Base-by-base conservation (phyloP, 1,140 invertebrate genomes). In the Coptotermes formosanus region DNA sequence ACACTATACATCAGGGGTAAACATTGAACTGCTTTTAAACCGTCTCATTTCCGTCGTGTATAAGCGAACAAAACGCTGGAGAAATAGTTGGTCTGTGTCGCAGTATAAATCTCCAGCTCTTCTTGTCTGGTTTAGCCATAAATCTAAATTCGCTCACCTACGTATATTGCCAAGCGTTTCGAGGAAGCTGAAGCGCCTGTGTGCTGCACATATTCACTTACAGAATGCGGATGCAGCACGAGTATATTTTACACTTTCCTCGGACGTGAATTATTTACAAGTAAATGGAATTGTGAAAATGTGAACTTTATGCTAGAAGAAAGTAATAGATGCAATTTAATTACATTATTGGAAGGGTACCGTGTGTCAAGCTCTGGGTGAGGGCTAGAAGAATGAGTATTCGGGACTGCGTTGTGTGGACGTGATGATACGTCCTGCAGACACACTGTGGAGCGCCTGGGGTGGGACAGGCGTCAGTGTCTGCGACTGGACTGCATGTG, bases 41-140 rank as follows among this genome's bases (percentile, higher is more conserved):
- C 64, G 64, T 75, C 64, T 75, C 64, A 75, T 75, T 75, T 75
- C 64, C 64, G 64, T 30, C 64, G 64, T 75, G 64, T 75, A 30
- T 75, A 75, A 75, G 64, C 11, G n/a, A 30, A 30, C 64, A n/a
- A 75, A 55, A 55, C 14, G 52, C 14, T 16, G 14, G 52, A 55
- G 52, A 16, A 55, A 75, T 75, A 30, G 25, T 30, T 75, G 3
- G 64, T 8, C n/a, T 14, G n/a, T 7, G 25, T 75, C 64, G 64
- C 64, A 25, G 14, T 75, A 75, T 75, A 75, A n/a, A 75, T 75
- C 64, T 75, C 25, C 9, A 16, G n/a, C 25, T 30, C 6, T 25
- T 75, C n/a, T 75, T 30, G 64, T 75, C 64, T 75, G 25, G 25
- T 75, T 30, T 30, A 16, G 64, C 64, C 14, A 75, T 75, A 75